Base-by-base conservation (phyloP, 2,888 invertebrate species). In the Drosophila kambysellisi region DNA sequence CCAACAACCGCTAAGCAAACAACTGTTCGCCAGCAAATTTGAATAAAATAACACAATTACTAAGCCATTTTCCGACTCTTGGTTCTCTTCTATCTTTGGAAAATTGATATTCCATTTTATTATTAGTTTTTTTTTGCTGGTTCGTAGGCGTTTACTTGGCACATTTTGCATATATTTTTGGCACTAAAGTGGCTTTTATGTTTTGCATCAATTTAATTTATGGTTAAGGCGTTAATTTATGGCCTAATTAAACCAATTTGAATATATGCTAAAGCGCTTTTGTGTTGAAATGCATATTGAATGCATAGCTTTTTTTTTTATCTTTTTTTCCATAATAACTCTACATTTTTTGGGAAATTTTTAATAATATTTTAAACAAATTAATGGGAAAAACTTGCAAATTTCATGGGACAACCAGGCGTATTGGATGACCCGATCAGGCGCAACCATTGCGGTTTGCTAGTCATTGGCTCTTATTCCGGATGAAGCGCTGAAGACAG, bases 171-270 rank as follows among this genome's bases (percentile, higher is more conserved):
- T 88, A 83, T 76, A 88, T 79, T 81, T 88, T 62, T 63, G 54
- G 41, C 4, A 15, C 57, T 65, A 70, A 88, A 88, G 81, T 74
- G 86, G 81, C 74, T 86, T 86, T 88, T 74, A 73, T 71, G 58
- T 79, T 87, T 82, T 66, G 75, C 79, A 68, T 77, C 74, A 81
- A 77, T 83, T 84, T 90, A 90, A 87, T 87, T 82, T 75, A 84
- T 76, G 85, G 82, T 52, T 82, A 43, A 77, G 90, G 85, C 82
- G 78, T 88, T 90, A 90, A 89, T 88, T 89, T 88, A 84, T 79
- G 79, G 79, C 74, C 86, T 88, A 88, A 88, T 90, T 90, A 89
- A 81, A 82, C 68, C 64, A 65, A 82, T 89, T 84, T 84, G 90
- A 81, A 78, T 84, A 79, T 41, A 63, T 86, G 59, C 32, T 66